phyloP scores from a whole-genome alignment of 2,888 invertebrate genomes.

The Callyntrura guangdongensis region DNA sequence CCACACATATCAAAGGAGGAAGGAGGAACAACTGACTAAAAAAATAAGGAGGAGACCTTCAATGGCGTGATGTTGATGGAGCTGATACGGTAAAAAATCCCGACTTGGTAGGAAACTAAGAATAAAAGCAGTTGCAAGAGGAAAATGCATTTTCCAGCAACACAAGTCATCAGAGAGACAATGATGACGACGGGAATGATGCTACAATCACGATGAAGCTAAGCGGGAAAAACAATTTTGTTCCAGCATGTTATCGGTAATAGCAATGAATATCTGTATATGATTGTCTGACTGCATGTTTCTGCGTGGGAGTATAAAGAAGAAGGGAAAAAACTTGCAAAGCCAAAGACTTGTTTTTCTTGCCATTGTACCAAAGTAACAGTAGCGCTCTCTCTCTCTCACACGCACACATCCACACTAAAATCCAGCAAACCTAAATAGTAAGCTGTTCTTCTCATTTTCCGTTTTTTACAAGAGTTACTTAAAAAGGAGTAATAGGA shows the following conservation, averaged over 20 bases:
- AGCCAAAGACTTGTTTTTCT: no score
- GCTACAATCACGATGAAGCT: no score
- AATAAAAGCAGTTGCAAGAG: not conserved
- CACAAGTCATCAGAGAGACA: not conserved
- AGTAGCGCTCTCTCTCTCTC: conserved; percentile 8
- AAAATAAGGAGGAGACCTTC: conserved; percentile 12
- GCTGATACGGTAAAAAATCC: conserved; percentile 29
- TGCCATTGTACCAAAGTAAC: no score
- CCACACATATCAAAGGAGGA: no score
- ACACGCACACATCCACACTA: no score
- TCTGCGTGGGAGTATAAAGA: conserved; percentile 13
- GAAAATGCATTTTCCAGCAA: no score
- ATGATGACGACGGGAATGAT: not conserved
- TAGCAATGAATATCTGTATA: conserved; percentile 70
- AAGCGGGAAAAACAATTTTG: conserved; percentile 49
- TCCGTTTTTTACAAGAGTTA: not conserved
- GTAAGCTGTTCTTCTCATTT: conserved; percentile 10
- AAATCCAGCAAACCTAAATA: no score
- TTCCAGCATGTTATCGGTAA: conserved; percentile 66
- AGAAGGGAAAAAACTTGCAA: no score
- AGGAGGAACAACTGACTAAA: no score
- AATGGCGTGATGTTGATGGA: conserved; percentile 11
- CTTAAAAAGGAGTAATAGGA: conserved; percentile 38
- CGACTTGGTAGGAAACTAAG: not conserved
- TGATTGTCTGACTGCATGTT: conserved; percentile 33